phyloP scores from a whole-genome alignment of 2,888 invertebrate genomes.

The Conops quadrifasciatus region DNA sequence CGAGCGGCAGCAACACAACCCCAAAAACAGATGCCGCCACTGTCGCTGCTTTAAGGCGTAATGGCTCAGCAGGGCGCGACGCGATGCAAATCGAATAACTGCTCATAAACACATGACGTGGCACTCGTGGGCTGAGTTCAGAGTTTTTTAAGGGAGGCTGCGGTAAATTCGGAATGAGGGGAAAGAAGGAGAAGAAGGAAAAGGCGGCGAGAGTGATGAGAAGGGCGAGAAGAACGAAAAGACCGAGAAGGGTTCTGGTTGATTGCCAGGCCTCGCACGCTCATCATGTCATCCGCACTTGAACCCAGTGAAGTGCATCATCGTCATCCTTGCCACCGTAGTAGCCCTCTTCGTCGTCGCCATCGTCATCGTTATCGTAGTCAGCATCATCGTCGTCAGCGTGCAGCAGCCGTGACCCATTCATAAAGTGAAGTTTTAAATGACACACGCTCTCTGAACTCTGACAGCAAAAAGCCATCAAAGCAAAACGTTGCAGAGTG shows the following conservation, averaged over 20 bases:
- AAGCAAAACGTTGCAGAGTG: constrained; percentile 13
- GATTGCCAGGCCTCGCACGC: constrained; percentile 22
- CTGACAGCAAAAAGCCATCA: constrained; percentile 27
- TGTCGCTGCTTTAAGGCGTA: background rate
- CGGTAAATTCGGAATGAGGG: no score
- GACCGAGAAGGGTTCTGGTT: background rate
- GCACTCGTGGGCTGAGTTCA: constrained; percentile 13
- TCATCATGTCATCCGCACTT: constrained; percentile 17
- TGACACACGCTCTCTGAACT: constrained; percentile 28
- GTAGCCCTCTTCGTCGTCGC: background rate
- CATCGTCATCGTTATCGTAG: background rate
- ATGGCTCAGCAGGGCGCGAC: background rate
- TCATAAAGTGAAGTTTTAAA: constrained; percentile 35
- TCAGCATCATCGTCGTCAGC: background rate
- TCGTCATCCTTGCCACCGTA: background rate
- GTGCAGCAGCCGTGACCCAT: constrained; percentile 34
- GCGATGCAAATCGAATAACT: background rate
- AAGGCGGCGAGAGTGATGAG: background rate
- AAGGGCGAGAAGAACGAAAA: no score
- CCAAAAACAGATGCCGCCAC: constrained; percentile 18
- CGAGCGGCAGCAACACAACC: background rate
- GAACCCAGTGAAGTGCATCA: constrained; percentile 24
- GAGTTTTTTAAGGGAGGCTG: background rate
- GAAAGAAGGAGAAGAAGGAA: no score
- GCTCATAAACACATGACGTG: constrained; percentile 33